A percentile compares a stretch with the other conserved stretches of the same genome.
Evolutionary conservation across 1,140 invertebrate species (phyloP).

Genomic region (Venturia canescens): DNA sequence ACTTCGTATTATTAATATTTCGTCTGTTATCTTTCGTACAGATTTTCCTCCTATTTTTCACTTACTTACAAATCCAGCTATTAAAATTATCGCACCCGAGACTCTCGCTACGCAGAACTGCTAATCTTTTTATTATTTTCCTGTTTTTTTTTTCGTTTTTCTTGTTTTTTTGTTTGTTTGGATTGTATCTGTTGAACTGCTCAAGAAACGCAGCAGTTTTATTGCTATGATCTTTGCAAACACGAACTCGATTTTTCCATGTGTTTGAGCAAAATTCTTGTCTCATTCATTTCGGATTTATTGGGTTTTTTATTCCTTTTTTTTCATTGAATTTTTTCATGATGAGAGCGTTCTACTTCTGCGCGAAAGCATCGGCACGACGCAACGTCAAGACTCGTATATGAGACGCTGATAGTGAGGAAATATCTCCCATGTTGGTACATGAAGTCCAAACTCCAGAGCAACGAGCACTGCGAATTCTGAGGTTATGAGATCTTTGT

Average conservation of each 20-base stretch:
- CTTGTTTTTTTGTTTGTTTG: not conserved
- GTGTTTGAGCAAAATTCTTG: not conserved
- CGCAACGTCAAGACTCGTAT: slow-evolving; percentile 86
- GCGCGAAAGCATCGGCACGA: slow-evolving; percentile 46
- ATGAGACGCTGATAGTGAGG: slow-evolving; percentile 96
- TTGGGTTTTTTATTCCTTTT: slow-evolving; percentile 20
- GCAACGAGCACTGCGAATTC: slow-evolving; percentile 97
- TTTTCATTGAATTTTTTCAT: slow-evolving; percentile 29
- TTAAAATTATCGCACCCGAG: no score
- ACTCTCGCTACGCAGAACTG: no score
- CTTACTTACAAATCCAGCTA: no score
- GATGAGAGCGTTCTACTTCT: slow-evolving; percentile 49
- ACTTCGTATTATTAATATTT: no score
- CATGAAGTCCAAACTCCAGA: slow-evolving; percentile 94
- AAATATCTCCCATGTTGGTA: slow-evolving; percentile 93
- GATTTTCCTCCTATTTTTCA: no score
- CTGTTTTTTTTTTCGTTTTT: not conserved
- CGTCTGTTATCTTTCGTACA: no score
- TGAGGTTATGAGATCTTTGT: slow-evolving; percentile 92
- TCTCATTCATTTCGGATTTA: not conserved
- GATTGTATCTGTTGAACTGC: not conserved
- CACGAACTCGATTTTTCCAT: not conserved
- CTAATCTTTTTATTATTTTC: no score
- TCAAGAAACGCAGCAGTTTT: not conserved
- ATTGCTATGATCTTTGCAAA: not conserved